phyloP scores from a whole-genome alignment of 1,140 invertebrate genomes.

The Battus philenor region DNA sequence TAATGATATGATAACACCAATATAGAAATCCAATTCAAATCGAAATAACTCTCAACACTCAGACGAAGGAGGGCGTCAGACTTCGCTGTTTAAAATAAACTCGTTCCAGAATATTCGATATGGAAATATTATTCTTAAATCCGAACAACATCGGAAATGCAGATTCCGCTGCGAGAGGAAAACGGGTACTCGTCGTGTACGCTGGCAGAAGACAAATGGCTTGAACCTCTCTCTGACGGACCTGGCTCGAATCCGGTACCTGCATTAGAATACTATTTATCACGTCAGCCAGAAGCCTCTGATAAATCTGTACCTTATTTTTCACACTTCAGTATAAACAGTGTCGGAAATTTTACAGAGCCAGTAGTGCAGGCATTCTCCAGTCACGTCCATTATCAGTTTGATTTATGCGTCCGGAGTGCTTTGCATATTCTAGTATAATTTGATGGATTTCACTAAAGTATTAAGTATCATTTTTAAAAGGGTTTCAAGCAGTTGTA shows the following conservation, averaged over 20 bases:
- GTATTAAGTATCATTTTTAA: too few species aligned
- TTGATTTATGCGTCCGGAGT: slow-evolving; percentile 11
- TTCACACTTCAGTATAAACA: slow-evolving; percentile 9
- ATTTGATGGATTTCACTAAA: background rate
- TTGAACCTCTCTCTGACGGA: slow-evolving; percentile 6
- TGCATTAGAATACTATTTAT: slow-evolving; percentile 10
- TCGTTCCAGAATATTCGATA: slow-evolving; percentile 9
- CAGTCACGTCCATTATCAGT: slow-evolving; percentile 2
- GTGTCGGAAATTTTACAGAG: slow-evolving; percentile 2
- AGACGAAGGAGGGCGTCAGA: background rate
- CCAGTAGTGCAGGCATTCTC: background rate
- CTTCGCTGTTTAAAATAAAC: slow-evolving; percentile 2
- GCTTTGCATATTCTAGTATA: background rate
- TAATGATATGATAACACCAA: too few species aligned
- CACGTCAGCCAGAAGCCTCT: slow-evolving; percentile 9
- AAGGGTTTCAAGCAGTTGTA: too few species aligned
- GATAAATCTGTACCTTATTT: slow-evolving; percentile 12
- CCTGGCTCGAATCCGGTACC: background rate
- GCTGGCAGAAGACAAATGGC: slow-evolving; percentile 1
- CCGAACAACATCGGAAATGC: slow-evolving; percentile 11
- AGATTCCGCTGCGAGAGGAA: slow-evolving; percentile 1
- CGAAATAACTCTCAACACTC: background rate
- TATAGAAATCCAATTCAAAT: background rate
- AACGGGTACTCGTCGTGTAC: too few species aligned
- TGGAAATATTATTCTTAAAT: slow-evolving; percentile 15